Base-by-base conservation (phyloP, 2,888 invertebrate species). In the Cepaea hortensis region DNA sequence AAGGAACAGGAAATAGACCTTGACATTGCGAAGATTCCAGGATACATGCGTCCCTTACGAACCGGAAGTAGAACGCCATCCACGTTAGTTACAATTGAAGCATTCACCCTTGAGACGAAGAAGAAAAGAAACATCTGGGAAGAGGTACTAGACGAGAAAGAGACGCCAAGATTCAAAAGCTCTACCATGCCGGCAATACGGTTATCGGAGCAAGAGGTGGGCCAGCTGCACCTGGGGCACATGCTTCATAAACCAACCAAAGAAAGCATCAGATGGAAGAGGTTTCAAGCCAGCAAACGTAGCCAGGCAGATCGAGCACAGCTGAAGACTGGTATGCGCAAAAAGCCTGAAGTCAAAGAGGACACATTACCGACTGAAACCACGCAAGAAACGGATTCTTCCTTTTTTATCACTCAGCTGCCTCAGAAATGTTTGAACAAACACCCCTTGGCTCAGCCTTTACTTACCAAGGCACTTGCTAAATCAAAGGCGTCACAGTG, bases 61-160 rank as follows among this genome's bases (percentile, higher is more conserved):
- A 90, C 91, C 6, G 90, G 90, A 68, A 88, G 89, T 61, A 87
- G 89, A 35, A 91, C 92, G 6, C 92, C 93, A 0, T 92, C 92
- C 0, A 91, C 90, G 1, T 85, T 93, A 3, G 91, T 91, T 35
- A 93, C 92, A 20, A 93, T 93, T 35, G 93, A 93, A 80, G 92
- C 92, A 3, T 93, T 93, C 86, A 91, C 89, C 15, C 87, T 91
- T 15, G 90, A 90, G 86, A 81, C 89, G 5, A 91, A 89, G 76
- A 91, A 91, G 85, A 93, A 93, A 88, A 89, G 88, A 81, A 93
- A 93, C 88, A 88, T 93, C 2, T 93, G 93, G 93, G 93, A 93
- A 68, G 90, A 90, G 15, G 91, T 90, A 11, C 84, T 90, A 84
- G 89, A 89, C 18, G 91, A 91, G 20, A 90, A 90, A 79, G 89